phyloP scores from a whole-genome alignment of 2,888 invertebrate species.

The Parascotia fuliginaria region DNA sequence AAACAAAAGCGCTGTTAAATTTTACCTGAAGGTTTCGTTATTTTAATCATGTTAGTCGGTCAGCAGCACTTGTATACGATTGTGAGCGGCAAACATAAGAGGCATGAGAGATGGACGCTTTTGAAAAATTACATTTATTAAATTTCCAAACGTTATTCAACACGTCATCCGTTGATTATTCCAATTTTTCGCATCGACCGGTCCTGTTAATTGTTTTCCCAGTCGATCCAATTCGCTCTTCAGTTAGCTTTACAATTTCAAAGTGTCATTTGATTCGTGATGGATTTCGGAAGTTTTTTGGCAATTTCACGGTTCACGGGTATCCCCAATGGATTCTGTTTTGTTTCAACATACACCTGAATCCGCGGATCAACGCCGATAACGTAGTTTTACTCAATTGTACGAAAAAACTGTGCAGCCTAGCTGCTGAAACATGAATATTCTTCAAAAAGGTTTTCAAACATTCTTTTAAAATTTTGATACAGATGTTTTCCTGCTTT shows the following conservation, averaged over 20 bases:
- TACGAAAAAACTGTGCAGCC: conserved; percentile 28
- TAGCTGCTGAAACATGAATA: conserved; percentile 13
- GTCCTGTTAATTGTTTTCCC: conserved; percentile 78
- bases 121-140: conserved; percentile 71
- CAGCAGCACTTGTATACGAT: conserved; percentile 37
- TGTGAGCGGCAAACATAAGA: conserved; percentile 39
- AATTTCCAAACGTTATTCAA: conserved; percentile 63
- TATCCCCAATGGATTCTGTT: conserved; percentile 66
- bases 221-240: conserved; percentile 76
- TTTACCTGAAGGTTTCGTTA: conserved; percentile 26
- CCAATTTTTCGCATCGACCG: conserved; percentile 74
- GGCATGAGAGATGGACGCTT: conserved; percentile 45
- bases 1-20: conserved; percentile 29
- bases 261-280: conserved; percentile 84
- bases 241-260: conserved; percentile 82
- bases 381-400: conserved; percentile 35
- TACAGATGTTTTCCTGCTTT: neutral
- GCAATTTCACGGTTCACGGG: conserved; percentile 79
- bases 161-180: conserved; percentile 71
- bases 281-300: conserved; percentile 81
- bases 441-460: neutral
- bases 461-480: neutral
- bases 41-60: conserved; percentile 49
- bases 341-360: conserved; percentile 63
- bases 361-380: conserved; percentile 38